Base-by-base conservation (phyloP, 2,113 vertebrate genomes). In the Phyllopteryx taeniolatus region DNA sequence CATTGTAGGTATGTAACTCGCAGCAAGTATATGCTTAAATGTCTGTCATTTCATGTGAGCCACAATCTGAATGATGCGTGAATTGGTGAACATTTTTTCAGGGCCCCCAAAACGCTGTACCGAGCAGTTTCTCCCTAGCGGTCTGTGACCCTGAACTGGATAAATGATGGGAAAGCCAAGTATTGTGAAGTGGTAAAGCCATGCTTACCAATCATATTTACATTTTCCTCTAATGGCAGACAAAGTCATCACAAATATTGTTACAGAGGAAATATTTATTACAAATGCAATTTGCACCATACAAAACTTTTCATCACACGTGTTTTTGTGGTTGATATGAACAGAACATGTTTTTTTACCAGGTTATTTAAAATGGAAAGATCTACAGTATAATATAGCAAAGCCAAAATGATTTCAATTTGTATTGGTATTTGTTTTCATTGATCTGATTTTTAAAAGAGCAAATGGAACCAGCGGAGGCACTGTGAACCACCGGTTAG, bases 231-330 rank as follows among this genome's bases (percentile, higher is more conserved):
- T 63, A 39, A 12, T 49, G 8, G 62, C 57, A 74, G 70, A 59
- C 42, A 39, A 11, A 75, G 5, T 11, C 17, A 73, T 68, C 27
- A 43, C 33, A 27, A 19, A 43, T 2, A 0, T 69, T 60, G 67
- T 60, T 79, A 43, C 54, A 74, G 77, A 80, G 42, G 54, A 81
- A 85, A 72, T 78, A 81, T 93, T 93, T 92, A 92, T 91, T 91
- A 86, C 90, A 92, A 92, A 91, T 89, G 86, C 85, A 88, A 91
- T 81, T 71, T 77, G 61, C 87, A 89, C 91, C 79, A 85, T 87
- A 90, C 88, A 93, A 79, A 76, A 86, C 74, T 57, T 77, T 71
- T 67, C 75, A 76, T 20, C 51, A 72, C 57, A 56, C 20, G 64
- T 43, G 31, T 79, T 53, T 72, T 69, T 59, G 46, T 72, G 63